Base-by-base conservation (phyloP, 2,113 vertebrate species). In the Nothobranchius kuhntae region DNA sequence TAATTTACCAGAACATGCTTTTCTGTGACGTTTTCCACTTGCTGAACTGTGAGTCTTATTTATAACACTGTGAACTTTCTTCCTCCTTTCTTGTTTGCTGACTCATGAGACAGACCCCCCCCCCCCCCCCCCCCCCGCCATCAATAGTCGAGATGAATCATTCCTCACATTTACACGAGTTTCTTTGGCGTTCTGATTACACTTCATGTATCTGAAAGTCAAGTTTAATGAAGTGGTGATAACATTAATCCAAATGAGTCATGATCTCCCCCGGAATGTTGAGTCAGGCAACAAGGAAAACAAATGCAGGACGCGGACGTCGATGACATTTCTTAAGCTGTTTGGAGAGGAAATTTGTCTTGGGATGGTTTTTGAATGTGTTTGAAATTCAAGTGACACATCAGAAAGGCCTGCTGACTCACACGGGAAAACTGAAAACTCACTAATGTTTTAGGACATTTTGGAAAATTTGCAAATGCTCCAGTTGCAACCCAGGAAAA, bases 61-160 rank as follows among this genome's bases (percentile, higher is more conserved):
- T 48, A 48, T 48, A 48, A 40, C 38, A 40, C 38, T 8, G 7
- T 40, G 4, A 8, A 8, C 38, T 40, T 67, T 60, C 53, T 61
- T 40, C 35, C 14, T 56, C 40, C 40, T 26, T 68, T 4, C 48
- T 21, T 56, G 46, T 48, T 14, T 44, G 59, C 45, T 61, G 77
- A 75, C 35, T 51, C 48, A 66, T 62, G 53, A 11, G 65, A 61
- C 73, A 53, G 40, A 47, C 57, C 21, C 58, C 73, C 62, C 61
- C 21, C 21, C 21, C 21, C 21, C 21, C 21, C 21, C 21, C 21
- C 21, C 21, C 21, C 21, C 21, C 21, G 36, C 38, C 1, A 26
- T 40, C 58, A 15, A 52, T n/a, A n/a, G 42, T 65, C 67, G 3
- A 45, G 45, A 66, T 73, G 74, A 73, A 12, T 69, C 78, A 56